Conservation (phyloP, 1,140 invertebrate genomes). For the Neodiprion fabricii region DNA sequence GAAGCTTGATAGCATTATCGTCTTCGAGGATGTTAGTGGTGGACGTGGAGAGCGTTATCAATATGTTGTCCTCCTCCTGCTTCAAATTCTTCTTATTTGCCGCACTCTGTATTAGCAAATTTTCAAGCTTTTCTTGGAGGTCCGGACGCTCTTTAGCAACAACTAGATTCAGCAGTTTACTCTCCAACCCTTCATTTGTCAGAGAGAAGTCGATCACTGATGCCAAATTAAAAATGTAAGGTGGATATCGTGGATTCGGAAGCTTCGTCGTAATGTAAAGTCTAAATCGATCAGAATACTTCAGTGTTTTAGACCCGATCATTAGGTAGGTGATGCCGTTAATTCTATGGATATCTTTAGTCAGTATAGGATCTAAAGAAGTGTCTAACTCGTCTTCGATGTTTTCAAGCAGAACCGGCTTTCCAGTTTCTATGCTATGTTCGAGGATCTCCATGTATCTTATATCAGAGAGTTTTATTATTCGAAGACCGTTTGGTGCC, state of each 20-base stretch:
- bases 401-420: conserved; percentile 69
- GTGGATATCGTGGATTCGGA: conserved; percentile 68
- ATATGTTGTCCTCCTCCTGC: conserved; percentile 75
- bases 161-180: conserved; percentile 73
- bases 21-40: conserved; percentile 77
- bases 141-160: conserved; percentile 72
- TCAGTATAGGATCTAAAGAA: conserved; percentile 65
- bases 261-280: conserved; percentile 63
- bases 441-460: conserved; percentile 68
- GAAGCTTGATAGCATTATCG: conserved; percentile 71
- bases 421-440: conserved; percentile 67
- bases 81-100: conserved; percentile 69
- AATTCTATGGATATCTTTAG: conserved; percentile 67
- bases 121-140: conserved; percentile 73
- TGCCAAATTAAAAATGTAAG: conserved; percentile 69
- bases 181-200: conserved; percentile 70
- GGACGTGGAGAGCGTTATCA: conserved; percentile 70
- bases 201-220: conserved; percentile 76
- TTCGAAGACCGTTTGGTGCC: conserved; percentile 64
- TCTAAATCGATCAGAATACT: conserved; percentile 48
- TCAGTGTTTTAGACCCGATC: conserved; percentile 63
- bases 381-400: conserved; percentile 68
- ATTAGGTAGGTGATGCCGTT: conserved; percentile 64
- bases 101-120: conserved; percentile 67
- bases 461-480: conserved; percentile 65